phyloP scores from a whole-genome alignment of 2,797 vertebrate genomes.

The Graptemys geographica region DNA sequence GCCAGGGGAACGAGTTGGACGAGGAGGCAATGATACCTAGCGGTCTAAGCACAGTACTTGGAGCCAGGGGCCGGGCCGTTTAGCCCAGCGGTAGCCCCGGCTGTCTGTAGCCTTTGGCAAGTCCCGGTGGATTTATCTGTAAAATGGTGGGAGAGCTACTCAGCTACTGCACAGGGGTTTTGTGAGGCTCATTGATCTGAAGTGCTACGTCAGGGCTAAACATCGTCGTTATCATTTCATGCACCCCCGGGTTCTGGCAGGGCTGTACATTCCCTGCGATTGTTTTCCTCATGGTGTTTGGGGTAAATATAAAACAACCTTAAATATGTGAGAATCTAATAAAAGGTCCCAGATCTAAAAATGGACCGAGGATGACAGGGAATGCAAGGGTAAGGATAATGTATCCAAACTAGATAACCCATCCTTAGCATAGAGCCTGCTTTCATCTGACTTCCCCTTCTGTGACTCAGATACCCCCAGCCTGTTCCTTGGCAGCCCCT shows the following conservation, averaged over 20 bases:
- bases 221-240: neutral
- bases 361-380: neutral
- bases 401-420: conserved; percentile 16
- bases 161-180: neutral
- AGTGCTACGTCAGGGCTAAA: fast-evolving
- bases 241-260: neutral
- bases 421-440: conserved; percentile 7
- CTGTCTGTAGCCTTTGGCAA: neutral
- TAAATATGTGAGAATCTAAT: neutral
- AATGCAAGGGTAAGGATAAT: neutral
- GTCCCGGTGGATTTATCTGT: neutral
- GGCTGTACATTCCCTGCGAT: neutral
- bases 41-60: neutral
- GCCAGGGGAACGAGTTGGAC: neutral
- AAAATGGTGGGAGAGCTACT: neutral
- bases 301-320: neutral
- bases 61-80: neutral
- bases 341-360: conserved; percentile 12
- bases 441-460: conserved; percentile 39
- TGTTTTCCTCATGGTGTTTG: neutral
- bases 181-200: fast-evolving
- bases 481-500: conserved; percentile 56
- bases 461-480: neutral
- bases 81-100: neutral
- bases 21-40: neutral